Evolutionary conservation across 2,113 vertebrate species (phyloP), one percentile per base, ranked within the genome.

Genomic region (Ammodytes dubius): DNA sequence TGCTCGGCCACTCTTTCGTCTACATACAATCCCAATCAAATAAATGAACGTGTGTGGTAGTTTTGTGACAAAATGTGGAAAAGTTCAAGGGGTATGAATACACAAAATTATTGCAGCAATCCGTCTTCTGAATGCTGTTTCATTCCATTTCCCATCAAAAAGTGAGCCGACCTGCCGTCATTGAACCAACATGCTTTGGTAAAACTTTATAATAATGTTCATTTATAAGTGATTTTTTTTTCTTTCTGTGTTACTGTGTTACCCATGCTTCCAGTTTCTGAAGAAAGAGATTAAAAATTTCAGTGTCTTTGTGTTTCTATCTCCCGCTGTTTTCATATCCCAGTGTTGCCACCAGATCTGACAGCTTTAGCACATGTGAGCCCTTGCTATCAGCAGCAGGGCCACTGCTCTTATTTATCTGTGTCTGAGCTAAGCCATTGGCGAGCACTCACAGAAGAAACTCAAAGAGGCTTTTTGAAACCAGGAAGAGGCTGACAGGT

Each of bases 381-480:
- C 8, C 47, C 13, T 59, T 12, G 1, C 56, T 37, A 39, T 77
- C 39, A 76, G 66, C 42, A 63, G 66, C 79, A 82, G 84, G 84
- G 75, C 86, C 74, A 54, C 60, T 14, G 1, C 65, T 61, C 42
- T 37, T 14, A 65, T 88, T 85, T 68, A 75, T 67, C 79, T 73
- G 42, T 1, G 11, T 45, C 46, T 72, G 19, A 27, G 2, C 76
- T 27, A 39, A 88, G 75, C 72, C 76, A 59, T 8, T 15, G 40
- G 64, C 11, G 27, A 73, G 60, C 59, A 17, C n/a, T 80, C 69
- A 63, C 84, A 82, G 58, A 70, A 7, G 17, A 27, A 68, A 47
- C 37, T 78, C 40, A 67, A 65, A 73, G 77, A 56, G 46, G 58
- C 61, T 70, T 65, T 83, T 66, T 82, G 57, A 82, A 82, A 61